Percentiles rank a stretch among this genome's conserved stretches.
These are phyloP conservation scores for Halcyon smyrnensis DNA, from an alignment of 2,797 vertebrate genomes.

Conservation along the genomic window DNA sequence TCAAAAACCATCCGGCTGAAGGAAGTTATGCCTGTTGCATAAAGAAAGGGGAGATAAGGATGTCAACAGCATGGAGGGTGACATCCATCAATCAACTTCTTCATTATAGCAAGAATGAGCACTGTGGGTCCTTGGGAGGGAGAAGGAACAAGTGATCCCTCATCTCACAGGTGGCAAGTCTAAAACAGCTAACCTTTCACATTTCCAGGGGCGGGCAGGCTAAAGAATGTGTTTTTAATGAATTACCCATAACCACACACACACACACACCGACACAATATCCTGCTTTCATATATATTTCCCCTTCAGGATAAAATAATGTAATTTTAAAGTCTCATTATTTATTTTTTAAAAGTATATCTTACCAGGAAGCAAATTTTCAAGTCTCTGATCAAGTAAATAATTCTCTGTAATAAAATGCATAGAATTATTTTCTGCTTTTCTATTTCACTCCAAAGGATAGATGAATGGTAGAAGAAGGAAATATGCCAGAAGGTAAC, in stretches of 20 bases:
- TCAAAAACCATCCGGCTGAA: slow-evolving; percentile 70
- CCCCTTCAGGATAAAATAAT: background rate
- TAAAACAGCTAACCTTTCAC: slow-evolving; percentile 69
- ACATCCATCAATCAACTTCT: slow-evolving; percentile 78
- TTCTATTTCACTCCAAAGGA: background rate
- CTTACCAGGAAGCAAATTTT: background rate
- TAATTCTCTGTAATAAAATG: slow-evolving; percentile 8
- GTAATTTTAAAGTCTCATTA: background rate
- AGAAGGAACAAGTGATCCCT: slow-evolving; percentile 48
- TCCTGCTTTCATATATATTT: background rate
- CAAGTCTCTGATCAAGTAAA: background rate
- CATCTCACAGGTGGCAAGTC: slow-evolving; percentile 70
- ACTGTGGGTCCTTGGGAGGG: slow-evolving; percentile 33
- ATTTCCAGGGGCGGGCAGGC: slow-evolving; percentile 44
- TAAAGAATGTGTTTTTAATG: slow-evolving; percentile 58
- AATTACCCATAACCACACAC: slow-evolving; percentile 21
- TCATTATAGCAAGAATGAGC: slow-evolving; percentile 76
- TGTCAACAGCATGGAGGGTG: slow-evolving; percentile 63
- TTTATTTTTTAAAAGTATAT: background rate
- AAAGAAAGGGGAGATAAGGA: slow-evolving; percentile 72
- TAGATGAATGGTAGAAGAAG: background rate
- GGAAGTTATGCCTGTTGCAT: slow-evolving; percentile 73
- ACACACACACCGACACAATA: background rate
- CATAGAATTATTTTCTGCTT: background rate
- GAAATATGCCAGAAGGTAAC: background rate